Evolutionary conservation across 2,113 vertebrate genomes (phyloP).

Genomic region (Apteryx owenii): DNA sequence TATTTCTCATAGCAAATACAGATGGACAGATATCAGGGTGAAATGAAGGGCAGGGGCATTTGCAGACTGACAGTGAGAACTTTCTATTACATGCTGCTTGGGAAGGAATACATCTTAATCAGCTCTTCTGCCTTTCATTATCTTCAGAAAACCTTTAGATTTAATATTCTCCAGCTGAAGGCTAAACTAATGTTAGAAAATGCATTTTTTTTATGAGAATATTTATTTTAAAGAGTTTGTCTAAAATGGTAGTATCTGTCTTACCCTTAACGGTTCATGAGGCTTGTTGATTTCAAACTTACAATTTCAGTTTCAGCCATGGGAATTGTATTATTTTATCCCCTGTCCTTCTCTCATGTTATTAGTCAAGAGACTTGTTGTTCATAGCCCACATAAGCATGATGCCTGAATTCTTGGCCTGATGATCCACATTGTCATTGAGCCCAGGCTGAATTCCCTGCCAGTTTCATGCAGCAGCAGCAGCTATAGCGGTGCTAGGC

Average conservation of each 20-base stretch:
- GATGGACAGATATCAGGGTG: slow-evolving; percentile 49
- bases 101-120: background rate
- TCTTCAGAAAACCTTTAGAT: background rate
- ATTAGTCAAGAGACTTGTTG: background rate
- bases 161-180: background rate
- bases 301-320: background rate
- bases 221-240: background rate
- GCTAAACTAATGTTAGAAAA: slow-evolving; percentile 12
- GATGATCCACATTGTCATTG: background rate
- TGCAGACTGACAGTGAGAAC: background rate
- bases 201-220: background rate
- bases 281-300: background rate
- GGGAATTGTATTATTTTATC: background rate
- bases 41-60: slow-evolving; percentile 41
- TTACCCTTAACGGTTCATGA: background rate
- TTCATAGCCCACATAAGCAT: background rate
- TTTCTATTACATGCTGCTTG: background rate
- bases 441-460: background rate
- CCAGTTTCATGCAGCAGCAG: background rate
- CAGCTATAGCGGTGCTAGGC: background rate
- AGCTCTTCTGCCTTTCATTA: slow-evolving; percentile 10
- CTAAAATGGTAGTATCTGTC: slow-evolving; percentile 7
- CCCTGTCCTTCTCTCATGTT: background rate
- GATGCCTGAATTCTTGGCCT: background rate
- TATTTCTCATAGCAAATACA: slow-evolving; percentile 37